Base-by-base conservation (phyloP, 2,888 invertebrate species). In the Drosophila aldrichi region DNA sequence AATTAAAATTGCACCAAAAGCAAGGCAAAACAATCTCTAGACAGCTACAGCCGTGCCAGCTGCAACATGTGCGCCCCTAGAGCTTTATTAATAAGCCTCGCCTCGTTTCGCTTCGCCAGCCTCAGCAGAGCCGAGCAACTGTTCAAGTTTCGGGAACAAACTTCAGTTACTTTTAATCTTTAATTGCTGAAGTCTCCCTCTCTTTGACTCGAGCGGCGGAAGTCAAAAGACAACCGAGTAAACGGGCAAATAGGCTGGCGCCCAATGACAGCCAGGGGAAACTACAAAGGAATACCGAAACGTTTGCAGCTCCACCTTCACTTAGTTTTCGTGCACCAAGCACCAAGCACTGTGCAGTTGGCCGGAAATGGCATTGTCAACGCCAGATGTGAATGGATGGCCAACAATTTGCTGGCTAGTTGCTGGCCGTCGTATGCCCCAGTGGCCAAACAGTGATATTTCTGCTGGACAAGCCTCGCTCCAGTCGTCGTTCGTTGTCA, bases 311-410 rank as follows among this genome's bases (percentile, higher is more conserved):
- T 51, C 40, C 51, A 63, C 62, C 55, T 56, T 44, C 60, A 41
- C 51, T 51, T 8, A 9, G 9, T 51, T 57, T 43, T 56, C 60
- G 46, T 82, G 48, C 29, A 7, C 43, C 9, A 7, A 29, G 29
- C 29, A 29, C 7, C 7, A 7, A 29, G 29, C 29, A 29, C 36
- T 46, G 46, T 74, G 70, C 69, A 69, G 83, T 74, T 62, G 58
- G 36, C 64, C 84, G 84, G 87, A 84, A 84, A 84, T 84, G 84
- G 87, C 87, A 81, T 87, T 84, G 84, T 84, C 84, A 84, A 77
- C 77, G 84, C 74, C 84, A 87, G 67, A 81, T 79, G 70, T 58
- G 78, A 20, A 22, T 46, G 64, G 66, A 52, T 56, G 61, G 55
- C 44, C 48, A 66, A 61, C 64, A 51, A 51, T 56, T 56, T 67